phyloP scores from a whole-genome alignment of 2,888 invertebrate genomes.

The Xylocampa areola region DNA sequence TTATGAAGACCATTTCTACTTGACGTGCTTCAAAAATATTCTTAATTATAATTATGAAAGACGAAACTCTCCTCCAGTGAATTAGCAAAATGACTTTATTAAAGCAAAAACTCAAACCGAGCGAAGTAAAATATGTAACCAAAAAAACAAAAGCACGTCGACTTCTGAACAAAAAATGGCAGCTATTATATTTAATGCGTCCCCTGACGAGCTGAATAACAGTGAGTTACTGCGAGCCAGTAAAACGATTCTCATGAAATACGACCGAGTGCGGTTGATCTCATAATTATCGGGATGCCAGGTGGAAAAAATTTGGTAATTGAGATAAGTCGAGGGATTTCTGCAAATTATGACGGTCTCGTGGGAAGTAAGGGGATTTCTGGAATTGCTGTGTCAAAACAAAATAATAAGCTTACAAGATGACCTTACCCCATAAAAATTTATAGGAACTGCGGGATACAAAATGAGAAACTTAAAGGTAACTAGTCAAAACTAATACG shows the following conservation, averaged over 20 bases:
- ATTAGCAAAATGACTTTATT: conserved; percentile 14
- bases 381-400: not conserved
- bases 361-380: not conserved
- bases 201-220: conserved; percentile 20
- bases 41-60: not conserved
- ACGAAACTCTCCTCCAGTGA: not conserved
- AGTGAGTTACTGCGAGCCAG: conserved; percentile 12
- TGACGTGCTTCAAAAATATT: not conserved
- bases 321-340: conserved; percentile 13
- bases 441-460: too few relatives aligned
- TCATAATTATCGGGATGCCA: conserved; percentile 23
- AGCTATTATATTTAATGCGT: conserved; percentile 25
- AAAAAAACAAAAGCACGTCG: conserved; percentile 17
- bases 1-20: not conserved
- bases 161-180: conserved; percentile 10
- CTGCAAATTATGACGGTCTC: conserved; percentile 4
- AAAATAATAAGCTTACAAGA: too few relatives aligned
- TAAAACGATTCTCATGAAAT: conserved; percentile 29
- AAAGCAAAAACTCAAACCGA: not conserved
- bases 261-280: conserved; percentile 11
- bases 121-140: not conserved
- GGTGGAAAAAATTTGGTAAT: conserved; percentile 23
- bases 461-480: too few relatives aligned
- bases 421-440: too few relatives aligned
- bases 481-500: too few relatives aligned